Base-by-base conservation (phyloP, 92 coral and sea anemone genomes). In the Palythoa grandiflora region DNA sequence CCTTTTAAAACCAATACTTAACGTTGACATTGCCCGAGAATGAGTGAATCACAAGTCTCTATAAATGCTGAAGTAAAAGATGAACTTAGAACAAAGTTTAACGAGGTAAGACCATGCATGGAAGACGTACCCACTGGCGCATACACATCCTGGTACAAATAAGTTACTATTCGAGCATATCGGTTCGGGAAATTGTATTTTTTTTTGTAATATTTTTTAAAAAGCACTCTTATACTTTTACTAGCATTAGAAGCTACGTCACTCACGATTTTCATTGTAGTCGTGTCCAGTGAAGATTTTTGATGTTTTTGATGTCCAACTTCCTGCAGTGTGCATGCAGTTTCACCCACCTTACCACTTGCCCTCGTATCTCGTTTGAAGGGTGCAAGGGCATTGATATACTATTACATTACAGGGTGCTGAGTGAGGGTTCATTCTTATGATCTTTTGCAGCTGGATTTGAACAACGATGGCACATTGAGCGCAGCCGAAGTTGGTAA, bases 391-490 rank as follows among this genome's bases (percentile, higher is more conserved):
- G 50, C 21, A 47, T 55, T 55, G 20, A 28, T 28, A 28, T 28
- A 28, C 68, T 77, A 77, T 73, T 68, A 40, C 36, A 50, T 59
- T 77, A 86, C 73, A 75, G 17, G 36, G 59, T 60, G 60, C 38
- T 74, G 44, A 21, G 8, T 7, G 11, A 48, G 37, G 28, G 61
- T 51, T 19, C 54, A 16, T 20, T 63, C 19, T 78, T 21, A 63
- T 53, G 70, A 13, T 53, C 39, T 15, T 3, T 80, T 79, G 35
- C 55, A 96, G 98, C 89, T 90, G 75, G 98, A 96, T 59, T 70
- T 87, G 36, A 92, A 96, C 68, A 20, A 83, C 3, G 91, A 93
- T 95, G 98, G 98, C 1, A 93, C 89, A 55, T 92, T 96, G 39
- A 91, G 75, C 66, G 75, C 90, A 1, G 1, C 4, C 1, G 98